Percentiles rank a stretch among this genome's conserved stretches.
phyloP scores from a whole-genome alignment of 1,140 invertebrate genomes.

The Saccostrea glomerata region DNA sequence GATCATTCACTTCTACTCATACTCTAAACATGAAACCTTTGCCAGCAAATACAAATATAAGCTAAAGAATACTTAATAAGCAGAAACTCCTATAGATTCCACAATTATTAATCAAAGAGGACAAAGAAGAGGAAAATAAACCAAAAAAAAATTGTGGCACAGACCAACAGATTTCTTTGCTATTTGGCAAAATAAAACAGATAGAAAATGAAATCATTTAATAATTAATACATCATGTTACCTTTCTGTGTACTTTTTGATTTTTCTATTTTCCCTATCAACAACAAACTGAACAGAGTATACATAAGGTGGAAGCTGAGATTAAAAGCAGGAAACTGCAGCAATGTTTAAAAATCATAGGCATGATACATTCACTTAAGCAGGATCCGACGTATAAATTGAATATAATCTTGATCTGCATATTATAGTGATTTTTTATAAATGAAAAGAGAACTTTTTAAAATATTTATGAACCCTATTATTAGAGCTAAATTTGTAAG shows the following conservation, averaged over 20 bases:
- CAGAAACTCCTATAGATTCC: background rate
- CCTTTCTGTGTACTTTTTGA: constrained; percentile 3
- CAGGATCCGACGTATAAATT: too few relatives aligned
- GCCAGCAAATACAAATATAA: background rate
- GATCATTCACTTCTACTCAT: background rate
- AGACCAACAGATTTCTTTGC: background rate
- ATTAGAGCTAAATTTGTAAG: too few relatives aligned
- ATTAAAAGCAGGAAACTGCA: background rate
- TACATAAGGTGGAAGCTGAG: background rate
- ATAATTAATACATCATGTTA: background rate
- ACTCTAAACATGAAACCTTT: background rate
- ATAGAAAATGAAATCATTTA: background rate
- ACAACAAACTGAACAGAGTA: background rate
- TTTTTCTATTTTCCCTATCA: constrained; percentile 8
- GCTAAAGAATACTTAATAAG: background rate
- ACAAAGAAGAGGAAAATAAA: background rate
- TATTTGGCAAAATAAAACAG: constrained; percentile 20
- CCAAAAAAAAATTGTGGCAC: background rate
- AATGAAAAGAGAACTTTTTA: too few relatives aligned
- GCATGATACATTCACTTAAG: too few relatives aligned
- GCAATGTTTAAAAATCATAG: background rate
- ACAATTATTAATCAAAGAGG: background rate
- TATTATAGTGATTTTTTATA: too few relatives aligned
- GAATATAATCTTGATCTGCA: too few relatives aligned
- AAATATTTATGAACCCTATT: too few relatives aligned